These are phyloP conservation scores for Steinernema feltiae DNA, from an alignment of 1,140 invertebrate genomes.

Conservation along the genomic window DNA sequence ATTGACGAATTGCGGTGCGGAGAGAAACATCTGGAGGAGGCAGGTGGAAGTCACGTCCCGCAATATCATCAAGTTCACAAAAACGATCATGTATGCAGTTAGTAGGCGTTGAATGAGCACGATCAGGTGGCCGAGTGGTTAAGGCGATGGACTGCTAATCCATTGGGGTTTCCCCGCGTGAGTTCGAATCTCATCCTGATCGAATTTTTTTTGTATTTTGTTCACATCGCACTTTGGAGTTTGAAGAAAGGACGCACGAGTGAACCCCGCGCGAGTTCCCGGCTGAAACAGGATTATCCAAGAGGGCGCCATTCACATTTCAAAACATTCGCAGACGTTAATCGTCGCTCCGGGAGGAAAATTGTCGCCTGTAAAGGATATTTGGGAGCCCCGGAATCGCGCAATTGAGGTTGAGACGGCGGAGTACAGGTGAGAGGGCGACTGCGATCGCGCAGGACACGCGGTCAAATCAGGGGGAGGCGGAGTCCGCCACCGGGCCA, in stretches of 20 bases:
- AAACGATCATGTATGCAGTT: background rate
- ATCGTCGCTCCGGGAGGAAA: too few relatives aligned
- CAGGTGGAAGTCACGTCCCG: background rate
- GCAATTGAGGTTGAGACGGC: background rate
- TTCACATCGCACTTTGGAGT: background rate
- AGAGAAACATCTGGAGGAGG: background rate
- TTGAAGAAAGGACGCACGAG: background rate
- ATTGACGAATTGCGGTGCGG: background rate
- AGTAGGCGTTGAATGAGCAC: background rate
- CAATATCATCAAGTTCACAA: background rate
- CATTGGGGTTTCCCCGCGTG: conserved; percentile 55
- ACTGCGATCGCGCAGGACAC: background rate
- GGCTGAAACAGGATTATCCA: too few relatives aligned
- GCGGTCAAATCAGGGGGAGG: background rate
- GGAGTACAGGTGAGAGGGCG: background rate
- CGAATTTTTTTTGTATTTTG: conserved; percentile 33
- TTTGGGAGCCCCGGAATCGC: background rate
- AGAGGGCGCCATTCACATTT: too few relatives aligned
- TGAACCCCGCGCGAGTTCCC: too few relatives aligned
- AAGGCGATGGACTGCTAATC: conserved; percentile 56
- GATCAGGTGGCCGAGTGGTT: conserved; percentile 53
- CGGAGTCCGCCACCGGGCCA: background rate
- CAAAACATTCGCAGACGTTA: too few relatives aligned
- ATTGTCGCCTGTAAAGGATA: too few relatives aligned
- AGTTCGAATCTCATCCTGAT: conserved; percentile 55